Conservation (phyloP, 1,140 invertebrate species). For the Fopius arisanus region DNA sequence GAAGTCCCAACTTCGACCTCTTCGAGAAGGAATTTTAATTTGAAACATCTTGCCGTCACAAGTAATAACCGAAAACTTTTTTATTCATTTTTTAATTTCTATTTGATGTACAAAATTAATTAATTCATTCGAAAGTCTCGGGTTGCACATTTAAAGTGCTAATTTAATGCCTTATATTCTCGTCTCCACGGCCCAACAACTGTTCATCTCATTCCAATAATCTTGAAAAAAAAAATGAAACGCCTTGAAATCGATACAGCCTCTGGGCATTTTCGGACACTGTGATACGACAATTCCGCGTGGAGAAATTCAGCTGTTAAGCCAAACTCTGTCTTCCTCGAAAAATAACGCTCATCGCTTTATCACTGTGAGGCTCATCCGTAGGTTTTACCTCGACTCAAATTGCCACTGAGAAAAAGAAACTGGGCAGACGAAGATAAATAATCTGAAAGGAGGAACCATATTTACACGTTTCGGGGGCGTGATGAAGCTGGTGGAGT, state of each 20-base stretch:
- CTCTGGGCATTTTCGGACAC: background rate
- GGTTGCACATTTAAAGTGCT: too few species aligned
- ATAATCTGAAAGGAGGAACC: background rate
- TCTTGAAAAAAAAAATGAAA: too few species aligned
- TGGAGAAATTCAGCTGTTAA: constrained; percentile 15
- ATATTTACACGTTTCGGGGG: too few species aligned
- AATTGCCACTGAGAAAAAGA: constrained; percentile 9
- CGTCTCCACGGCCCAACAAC: background rate
- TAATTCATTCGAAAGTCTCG: background rate
- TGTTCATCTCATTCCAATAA: too few species aligned
- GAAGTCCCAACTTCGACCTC: too few species aligned
- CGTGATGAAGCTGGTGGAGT: too few species aligned
- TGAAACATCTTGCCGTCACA: too few species aligned
- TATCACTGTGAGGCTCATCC: constrained; percentile 26
- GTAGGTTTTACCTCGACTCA: background rate
- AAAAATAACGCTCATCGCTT: constrained; percentile 31
- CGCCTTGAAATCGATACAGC: background rate
- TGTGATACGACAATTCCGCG: background rate
- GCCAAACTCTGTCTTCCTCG: constrained; percentile 2
- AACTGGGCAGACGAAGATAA: background rate
- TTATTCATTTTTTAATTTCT: too few species aligned
- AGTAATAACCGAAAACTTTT: too few species aligned
- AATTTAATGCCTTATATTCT: background rate
- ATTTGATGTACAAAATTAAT: too few species aligned
- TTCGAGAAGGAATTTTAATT: too few species aligned